Base-by-base conservation (phyloP, 1,140 invertebrate genomes). In the Papilio helenus region DNA sequence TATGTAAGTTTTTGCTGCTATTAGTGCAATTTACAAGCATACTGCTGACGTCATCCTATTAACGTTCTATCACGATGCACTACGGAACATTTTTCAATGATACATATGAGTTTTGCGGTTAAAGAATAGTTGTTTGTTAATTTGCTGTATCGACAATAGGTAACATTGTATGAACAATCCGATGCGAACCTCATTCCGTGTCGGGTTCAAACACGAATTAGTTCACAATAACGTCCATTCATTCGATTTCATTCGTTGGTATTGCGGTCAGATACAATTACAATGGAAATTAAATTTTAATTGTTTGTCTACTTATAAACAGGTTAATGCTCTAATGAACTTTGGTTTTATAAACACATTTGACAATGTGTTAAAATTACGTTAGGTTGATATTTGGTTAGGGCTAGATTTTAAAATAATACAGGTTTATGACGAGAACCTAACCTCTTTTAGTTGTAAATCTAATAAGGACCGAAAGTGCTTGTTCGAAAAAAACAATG, bases 201-300 rank as follows among this genome's bases (percentile, higher is more conserved):
- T 74, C 72, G 72, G 20, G 72, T 74, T 74, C 42, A 74, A 74
- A 74, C 72, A 49, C 72, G 76, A 77, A 34, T 65, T 58, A 26
- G 9, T 77, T 46, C 58, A 61, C 76, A 77, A 61, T 65, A 77
- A 77, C 76, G 39, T 20, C 20, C 76, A 77, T 77, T 77, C 76
- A 61, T 65, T 77, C 20, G 55, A 23, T 61, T 77, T 65, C 58
- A 77, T 65, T 55, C 26, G 49, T 55, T 44, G 76, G 34, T 42
- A 42, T 44, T 58, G 20, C 58, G 42, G 42, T 77, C 12, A 58
- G 51, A 9, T 44, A 14, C 12, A 77, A 77, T 68, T 68, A 68
- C 61, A 77, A 76, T 46, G 20, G 46, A 55, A 51, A 51, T 51
- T 26, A 16, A 20, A 29, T 49, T 44, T 49, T 26, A 49, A 29